Conservation (phyloP, 1,140 invertebrate genomes). For the Coenobita brevimanus region DNA sequence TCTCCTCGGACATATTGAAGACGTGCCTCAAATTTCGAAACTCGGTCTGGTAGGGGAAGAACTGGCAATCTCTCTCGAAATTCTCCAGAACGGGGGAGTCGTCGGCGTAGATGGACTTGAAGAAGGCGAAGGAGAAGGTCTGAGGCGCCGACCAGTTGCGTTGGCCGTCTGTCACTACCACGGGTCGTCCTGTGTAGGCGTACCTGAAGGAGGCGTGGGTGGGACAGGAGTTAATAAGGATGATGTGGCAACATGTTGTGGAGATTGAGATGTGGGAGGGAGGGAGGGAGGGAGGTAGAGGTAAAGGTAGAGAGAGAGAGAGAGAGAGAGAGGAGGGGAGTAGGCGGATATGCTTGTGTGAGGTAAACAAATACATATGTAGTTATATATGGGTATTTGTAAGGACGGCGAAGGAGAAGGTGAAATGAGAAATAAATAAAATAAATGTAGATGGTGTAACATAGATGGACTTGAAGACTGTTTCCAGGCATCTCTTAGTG, state of each 20-base stretch:
- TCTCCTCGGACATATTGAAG: constrained; percentile 82
- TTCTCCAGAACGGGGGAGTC: constrained; percentile 47
- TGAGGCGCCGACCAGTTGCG: constrained; percentile 82
- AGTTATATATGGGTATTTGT: not conserved
- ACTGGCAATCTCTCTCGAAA: constrained; percentile 48
- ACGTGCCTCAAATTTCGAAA: constrained; percentile 84
- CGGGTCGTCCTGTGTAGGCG: constrained; percentile 85
- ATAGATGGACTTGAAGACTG: too few species aligned
- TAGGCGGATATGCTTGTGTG: not conserved
- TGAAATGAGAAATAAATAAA: not conserved
- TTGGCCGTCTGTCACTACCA: constrained; percentile 87
- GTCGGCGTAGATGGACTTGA: constrained; percentile 78
- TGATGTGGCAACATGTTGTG: not conserved
- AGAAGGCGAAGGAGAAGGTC: constrained; percentile 55
- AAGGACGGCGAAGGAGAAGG: not conserved
- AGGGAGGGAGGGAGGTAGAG: not conserved
- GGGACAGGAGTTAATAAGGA: not conserved
- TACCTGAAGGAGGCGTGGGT: constrained; percentile 74
- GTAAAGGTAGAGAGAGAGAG: constrained; percentile 10
- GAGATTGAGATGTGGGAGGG: not conserved
- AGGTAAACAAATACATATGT: too few species aligned
- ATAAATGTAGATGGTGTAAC: too few species aligned
- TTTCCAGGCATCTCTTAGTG: too few species aligned
- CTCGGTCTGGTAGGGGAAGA: constrained; percentile 90
- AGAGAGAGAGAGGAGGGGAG: not conserved